Base-by-base conservation (phyloP, 2,888 invertebrate genomes). In the Trilocha varians region DNA sequence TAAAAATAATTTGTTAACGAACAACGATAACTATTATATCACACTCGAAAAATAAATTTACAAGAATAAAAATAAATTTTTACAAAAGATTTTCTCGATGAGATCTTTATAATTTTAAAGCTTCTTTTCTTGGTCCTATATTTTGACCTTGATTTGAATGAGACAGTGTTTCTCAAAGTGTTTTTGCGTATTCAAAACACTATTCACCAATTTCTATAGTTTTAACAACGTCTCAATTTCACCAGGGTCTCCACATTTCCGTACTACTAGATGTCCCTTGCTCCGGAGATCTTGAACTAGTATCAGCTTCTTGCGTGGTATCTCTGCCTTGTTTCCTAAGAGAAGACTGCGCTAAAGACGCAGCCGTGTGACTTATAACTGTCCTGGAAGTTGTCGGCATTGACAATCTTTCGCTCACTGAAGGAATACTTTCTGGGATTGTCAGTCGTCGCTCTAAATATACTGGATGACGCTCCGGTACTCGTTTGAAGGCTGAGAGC, bases 241-340 rank as follows among this genome's bases (percentile, higher is more conserved):
- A 82, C 84, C 84, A 85, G 8, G 85, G 85, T 32, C 85, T 61
- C 85, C 85, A 85, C 82, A 85, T 77, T 44, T 82, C 83, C 0
- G 70, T 50, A 45, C 65, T 71, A 5, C 57, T 62, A 0, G 79
- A 75, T 1, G 76, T 52, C 2, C 80, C 75, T 46, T 79, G 83
- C 36, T 62, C 63, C 0, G 83, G 78, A 2, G 82, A 75, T 17
- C 62, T 72, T 0, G 80, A 65, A 45, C 72, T 72, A 0, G 68
- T 65, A 16, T 74, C 75, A 0, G 66, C 67, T 48, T 77, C 77
- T 2, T 47, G 49, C 32, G 65, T 65, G 0, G 41, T 45, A 3
- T 57, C 58, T 33, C 48, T 53, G 15, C 53, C 50, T 9, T 50
- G 47, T 41, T 45, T 57, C 33, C 45, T 57, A 2, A 55, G 65